Conservation (phyloP, 2,113 vertebrate species). For the Strigops habroptila region DNA sequence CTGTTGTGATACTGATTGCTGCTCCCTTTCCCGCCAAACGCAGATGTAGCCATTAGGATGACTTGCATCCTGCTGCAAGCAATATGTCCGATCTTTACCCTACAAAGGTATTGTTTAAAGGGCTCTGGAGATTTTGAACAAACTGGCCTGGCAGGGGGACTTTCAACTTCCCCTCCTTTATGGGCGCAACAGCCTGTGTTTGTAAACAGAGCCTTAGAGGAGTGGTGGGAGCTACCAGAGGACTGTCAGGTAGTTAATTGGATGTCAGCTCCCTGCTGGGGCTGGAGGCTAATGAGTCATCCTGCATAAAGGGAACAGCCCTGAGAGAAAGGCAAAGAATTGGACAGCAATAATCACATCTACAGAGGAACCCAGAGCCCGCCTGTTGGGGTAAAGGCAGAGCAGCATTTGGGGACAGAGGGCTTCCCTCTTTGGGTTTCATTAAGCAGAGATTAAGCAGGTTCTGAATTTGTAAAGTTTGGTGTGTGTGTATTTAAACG, state of each 20-base stretch:
- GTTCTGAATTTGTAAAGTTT: slow-evolving; percentile 33
- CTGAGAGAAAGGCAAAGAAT: slow-evolving; percentile 36
- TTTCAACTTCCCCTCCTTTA: slow-evolving; percentile 63
- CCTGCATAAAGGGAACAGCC: slow-evolving; percentile 25
- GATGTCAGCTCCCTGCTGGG: slow-evolving; percentile 73
- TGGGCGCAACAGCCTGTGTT: slow-evolving; percentile 76
- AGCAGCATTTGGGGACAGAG: slow-evolving; percentile 60
- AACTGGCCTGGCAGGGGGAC: slow-evolving; percentile 74
- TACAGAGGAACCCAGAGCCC: slow-evolving; percentile 47
- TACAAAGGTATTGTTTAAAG: slow-evolving; percentile 71
- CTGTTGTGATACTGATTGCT: not conserved
- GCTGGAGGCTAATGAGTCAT: slow-evolving; percentile 74
- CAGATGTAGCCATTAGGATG: slow-evolving; percentile 44
- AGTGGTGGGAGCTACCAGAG: slow-evolving; percentile 66
- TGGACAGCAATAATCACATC: slow-evolving; percentile 61
- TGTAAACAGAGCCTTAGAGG: slow-evolving; percentile 81
- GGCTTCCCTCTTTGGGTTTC: slow-evolving; percentile 11
- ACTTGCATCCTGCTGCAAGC: slow-evolving; percentile 66
- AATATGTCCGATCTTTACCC: slow-evolving; percentile 55
- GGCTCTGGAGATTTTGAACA: slow-evolving; percentile 68
- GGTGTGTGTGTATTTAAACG: not conserved
- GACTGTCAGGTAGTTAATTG: slow-evolving; percentile 79
- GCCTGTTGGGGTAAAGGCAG: slow-evolving; percentile 66
- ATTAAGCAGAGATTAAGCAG: slow-evolving; percentile 45
- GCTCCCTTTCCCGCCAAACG: slow-evolving; percentile 37